Percentiles rank a stretch among this genome's conserved stretches.
These are phyloP conservation scores for Plagodis pulveraria DNA, from an alignment of 2,888 invertebrate genomes.

Conservation along the genomic window DNA sequence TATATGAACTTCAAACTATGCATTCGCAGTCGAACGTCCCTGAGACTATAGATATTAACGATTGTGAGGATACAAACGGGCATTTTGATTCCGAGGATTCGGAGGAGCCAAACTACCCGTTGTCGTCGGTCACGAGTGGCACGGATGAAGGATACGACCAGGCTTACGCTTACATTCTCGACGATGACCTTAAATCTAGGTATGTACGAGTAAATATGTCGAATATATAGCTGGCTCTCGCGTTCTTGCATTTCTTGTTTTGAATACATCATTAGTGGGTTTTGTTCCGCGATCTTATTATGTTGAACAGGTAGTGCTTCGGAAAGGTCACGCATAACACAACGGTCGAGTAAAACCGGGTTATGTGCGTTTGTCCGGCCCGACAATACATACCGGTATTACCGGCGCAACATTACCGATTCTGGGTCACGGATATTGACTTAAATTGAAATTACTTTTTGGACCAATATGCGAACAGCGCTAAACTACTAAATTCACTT, in stretches of 20 bases:
- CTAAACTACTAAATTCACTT: background rate
- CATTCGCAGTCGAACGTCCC: slow-evolving; percentile 77
- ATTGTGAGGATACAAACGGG: slow-evolving; percentile 57
- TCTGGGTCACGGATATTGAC: slow-evolving; percentile 35
- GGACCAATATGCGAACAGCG: slow-evolving; percentile 12
- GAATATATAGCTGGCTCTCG: no score
- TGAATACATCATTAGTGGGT: slow-evolving; percentile 26
- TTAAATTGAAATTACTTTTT: slow-evolving; percentile 14
- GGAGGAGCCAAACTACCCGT: slow-evolving; percentile 72
- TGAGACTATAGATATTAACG: slow-evolving; percentile 53
- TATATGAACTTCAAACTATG: slow-evolving; percentile 89
- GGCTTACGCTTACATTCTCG: slow-evolving; percentile 76
- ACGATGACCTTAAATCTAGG: slow-evolving; percentile 81
- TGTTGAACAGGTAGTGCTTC: slow-evolving; percentile 33
- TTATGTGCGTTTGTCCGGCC: slow-evolving; percentile 37
- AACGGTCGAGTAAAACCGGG: slow-evolving; percentile 33
- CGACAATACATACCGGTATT: slow-evolving; percentile 6
- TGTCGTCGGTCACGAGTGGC: slow-evolving; percentile 70
- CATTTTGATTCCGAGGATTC: slow-evolving; percentile 74
- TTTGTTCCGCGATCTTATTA: slow-evolving; percentile 39
- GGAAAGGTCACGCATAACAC: slow-evolving; percentile 41
- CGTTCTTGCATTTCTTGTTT: slow-evolving; percentile 16
- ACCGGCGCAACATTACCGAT: slow-evolving; percentile 24
- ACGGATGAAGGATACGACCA: slow-evolving; percentile 72
- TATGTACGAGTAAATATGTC: slow-evolving; percentile 55